Evolutionary conservation across 1,140 invertebrate species (phyloP).

Genomic region (Heliconius hewitsoni): DNA sequence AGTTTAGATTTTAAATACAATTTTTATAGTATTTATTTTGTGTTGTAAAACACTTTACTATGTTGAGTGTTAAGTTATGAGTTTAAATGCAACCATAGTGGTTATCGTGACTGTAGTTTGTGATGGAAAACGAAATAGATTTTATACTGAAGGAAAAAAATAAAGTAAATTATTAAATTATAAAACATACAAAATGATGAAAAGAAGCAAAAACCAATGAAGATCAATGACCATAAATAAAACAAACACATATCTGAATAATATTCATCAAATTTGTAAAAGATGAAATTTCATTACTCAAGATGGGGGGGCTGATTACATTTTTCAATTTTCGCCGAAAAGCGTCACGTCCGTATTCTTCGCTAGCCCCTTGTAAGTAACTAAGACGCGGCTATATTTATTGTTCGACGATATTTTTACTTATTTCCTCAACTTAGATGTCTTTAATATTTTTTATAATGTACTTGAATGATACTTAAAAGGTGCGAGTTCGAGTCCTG

Average conservation of each 20-base stretch:
- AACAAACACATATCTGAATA: not conserved
- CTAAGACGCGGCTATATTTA: constrained; percentile 6
- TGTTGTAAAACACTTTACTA: not conserved
- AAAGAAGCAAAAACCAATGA: too few relatives aligned
- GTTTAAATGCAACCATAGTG: not conserved
- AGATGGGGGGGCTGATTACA: constrained; percentile 13
- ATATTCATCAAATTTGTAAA: not conserved
- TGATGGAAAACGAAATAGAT: not conserved
- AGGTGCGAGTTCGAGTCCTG: too few relatives aligned
- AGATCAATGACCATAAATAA: too few relatives aligned
- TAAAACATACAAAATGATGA: too few relatives aligned
- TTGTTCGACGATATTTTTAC: not conserved
- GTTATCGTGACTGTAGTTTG: not conserved
- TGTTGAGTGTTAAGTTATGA: not conserved
- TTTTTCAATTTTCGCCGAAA: constrained; percentile 23
- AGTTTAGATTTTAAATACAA: not conserved
- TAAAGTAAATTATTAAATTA: too few relatives aligned
- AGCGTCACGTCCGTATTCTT: not conserved
- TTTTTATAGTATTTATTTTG: not conserved
- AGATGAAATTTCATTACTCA: not conserved
- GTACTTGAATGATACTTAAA: not conserved
- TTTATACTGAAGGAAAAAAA: too few relatives aligned
- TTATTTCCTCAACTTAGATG: not conserved
- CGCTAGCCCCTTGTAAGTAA: constrained; percentile 14
- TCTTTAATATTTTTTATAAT: not conserved